These are phyloP conservation scores for Nephrotoma guestfalica DNA, from an alignment of 2,888 invertebrate genomes.

Conservation along the genomic window DNA sequence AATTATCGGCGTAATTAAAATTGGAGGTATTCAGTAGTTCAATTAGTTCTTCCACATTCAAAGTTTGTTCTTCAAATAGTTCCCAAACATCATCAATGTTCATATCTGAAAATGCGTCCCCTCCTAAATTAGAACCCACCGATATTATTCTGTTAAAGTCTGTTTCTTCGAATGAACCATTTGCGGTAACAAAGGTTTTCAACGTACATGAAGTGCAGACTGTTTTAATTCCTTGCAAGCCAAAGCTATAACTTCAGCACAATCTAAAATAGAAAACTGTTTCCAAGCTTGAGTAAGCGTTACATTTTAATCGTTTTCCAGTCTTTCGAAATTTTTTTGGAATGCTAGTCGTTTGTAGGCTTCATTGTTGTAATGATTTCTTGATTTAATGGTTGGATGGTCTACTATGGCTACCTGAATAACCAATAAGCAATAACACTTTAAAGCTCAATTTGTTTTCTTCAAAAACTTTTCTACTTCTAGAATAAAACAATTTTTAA, in stretches of 20 bases:
- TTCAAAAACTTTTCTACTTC: too few relatives aligned
- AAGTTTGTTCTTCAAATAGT: not conserved
- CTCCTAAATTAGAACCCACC: not conserved
- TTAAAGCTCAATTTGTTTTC: not conserved
- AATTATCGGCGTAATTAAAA: not conserved
- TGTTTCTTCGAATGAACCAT: not conserved
- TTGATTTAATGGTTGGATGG: too few relatives aligned
- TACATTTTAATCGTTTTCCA: not conserved
- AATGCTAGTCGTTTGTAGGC: not conserved
- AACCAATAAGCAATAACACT: slow-evolving; percentile 4
- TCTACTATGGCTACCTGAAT: too few relatives aligned
- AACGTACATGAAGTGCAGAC: not conserved
- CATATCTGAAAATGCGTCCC: not conserved
- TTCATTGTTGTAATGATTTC: not conserved
- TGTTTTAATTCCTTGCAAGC: not conserved
- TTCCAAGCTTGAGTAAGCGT: not conserved
- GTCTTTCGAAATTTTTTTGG: not conserved
- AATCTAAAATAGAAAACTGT: not conserved
- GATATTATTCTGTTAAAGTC: not conserved
- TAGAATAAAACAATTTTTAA: too few relatives aligned
- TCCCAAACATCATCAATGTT: not conserved
- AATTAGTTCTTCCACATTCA: slow-evolving; percentile 5
- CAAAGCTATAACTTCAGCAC: not conserved
- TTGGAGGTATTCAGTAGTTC: slow-evolving; percentile 2
- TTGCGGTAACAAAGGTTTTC: not conserved